Percentiles rank a stretch among this genome's conserved stretches.
Conservation (phyloP, 2,797 vertebrate species). For the Darevskia mixta region DNA sequence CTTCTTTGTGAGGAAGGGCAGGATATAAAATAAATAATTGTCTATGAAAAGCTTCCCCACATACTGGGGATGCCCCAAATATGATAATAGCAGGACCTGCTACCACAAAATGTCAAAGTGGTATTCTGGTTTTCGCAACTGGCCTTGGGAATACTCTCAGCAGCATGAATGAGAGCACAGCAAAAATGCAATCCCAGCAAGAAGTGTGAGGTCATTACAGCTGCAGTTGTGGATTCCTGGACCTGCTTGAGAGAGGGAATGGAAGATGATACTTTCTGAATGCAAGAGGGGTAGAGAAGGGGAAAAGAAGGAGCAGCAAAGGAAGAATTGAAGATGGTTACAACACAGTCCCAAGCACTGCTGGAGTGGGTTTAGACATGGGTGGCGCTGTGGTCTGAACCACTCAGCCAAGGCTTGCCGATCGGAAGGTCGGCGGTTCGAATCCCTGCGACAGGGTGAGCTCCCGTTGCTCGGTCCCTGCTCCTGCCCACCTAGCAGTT, state of each 20-base stretch:
- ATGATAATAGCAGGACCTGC: background rate
- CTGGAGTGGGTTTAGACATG: too few relatives aligned
- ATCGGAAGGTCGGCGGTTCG: too few relatives aligned
- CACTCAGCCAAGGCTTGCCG: too few relatives aligned
- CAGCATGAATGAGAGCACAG: background rate
- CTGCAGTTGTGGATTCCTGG: slow-evolving; percentile 10
- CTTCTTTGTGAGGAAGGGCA: too few relatives aligned
- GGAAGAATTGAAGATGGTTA: background rate
- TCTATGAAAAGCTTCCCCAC: too few relatives aligned
- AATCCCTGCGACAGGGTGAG: too few relatives aligned
- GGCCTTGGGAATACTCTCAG: background rate
- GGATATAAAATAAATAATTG: too few relatives aligned
- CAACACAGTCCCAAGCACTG: too few relatives aligned
- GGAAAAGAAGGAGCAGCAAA: background rate
- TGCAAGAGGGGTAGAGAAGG: background rate
- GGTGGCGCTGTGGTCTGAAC: too few relatives aligned
- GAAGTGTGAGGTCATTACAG: slow-evolving; percentile 11
- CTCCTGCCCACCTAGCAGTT: too few relatives aligned
- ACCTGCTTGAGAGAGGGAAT: background rate
- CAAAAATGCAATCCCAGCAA: slow-evolving; percentile 13
- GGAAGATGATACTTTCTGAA: background rate
- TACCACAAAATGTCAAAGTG: background rate
- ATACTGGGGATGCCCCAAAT: too few relatives aligned
- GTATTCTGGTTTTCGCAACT: background rate
- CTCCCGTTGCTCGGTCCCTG: too few relatives aligned